phyloP scores from a whole-genome alignment of 2,113 vertebrate species.

The Gallinago paraguaiae region DNA sequence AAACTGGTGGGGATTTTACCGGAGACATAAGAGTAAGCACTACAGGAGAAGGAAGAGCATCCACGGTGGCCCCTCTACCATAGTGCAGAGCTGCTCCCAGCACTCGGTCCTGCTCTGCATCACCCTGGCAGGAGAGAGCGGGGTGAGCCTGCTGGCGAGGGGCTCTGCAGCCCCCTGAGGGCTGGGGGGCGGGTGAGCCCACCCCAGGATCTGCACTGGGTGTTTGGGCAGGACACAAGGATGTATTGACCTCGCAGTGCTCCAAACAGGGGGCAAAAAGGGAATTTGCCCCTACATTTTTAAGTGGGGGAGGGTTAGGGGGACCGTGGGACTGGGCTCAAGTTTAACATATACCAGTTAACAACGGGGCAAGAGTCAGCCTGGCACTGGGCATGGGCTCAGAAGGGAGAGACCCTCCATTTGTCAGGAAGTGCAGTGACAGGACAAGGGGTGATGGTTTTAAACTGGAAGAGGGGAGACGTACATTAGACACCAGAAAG shows the following conservation, averaged over 20 bases:
- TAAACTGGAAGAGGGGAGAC: too few relatives aligned
- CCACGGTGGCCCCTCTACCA: fast-evolving
- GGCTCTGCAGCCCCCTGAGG: neutral
- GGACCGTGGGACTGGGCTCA: neutral
- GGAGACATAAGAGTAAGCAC: fast-evolving
- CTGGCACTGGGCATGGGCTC: neutral
- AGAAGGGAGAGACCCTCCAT: neutral
- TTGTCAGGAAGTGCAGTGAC: too few relatives aligned
- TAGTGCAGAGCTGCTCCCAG: neutral
- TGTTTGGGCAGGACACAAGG: neutral
- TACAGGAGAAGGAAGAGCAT: neutral
- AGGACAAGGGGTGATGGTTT: too few relatives aligned
- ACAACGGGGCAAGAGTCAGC: neutral
- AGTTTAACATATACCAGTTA: neutral
- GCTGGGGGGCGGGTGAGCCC: neutral
- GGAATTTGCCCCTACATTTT: neutral
- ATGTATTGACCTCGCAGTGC: fast-evolving
- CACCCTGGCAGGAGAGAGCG: neutral
- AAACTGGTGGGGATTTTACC: neutral
- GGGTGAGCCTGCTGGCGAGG: neutral
- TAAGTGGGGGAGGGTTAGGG: neutral
- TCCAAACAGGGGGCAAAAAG: neutral
- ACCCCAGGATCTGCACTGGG: neutral
- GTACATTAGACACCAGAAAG: too few relatives aligned
- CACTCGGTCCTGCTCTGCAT: neutral